Evolutionary conservation across 2,888 invertebrate species (phyloP).

Genomic region (Pristionchus mayeri): DNA sequence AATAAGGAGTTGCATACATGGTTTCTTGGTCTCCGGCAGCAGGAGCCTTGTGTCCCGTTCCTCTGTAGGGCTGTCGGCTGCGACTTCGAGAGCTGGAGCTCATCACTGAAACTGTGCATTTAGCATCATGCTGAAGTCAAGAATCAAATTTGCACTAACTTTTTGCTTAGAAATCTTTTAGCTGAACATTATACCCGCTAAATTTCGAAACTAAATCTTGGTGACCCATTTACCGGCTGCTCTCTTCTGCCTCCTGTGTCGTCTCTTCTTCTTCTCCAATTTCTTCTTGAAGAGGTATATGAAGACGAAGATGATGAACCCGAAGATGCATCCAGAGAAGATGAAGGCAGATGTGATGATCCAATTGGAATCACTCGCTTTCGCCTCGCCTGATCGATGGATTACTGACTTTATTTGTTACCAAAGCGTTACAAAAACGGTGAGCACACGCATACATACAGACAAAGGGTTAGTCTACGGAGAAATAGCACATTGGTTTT

Average conservation of each 20-base stretch:
- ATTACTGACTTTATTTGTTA: not conserved
- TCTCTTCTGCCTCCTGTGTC: slow-evolving; percentile 53
- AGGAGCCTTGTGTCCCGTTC: slow-evolving; percentile 1
- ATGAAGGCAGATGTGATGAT: slow-evolving; percentile 70
- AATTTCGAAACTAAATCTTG: no score
- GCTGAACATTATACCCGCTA: no score
- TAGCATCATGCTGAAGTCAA: no score
- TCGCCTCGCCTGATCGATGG: slow-evolving; percentile 62
- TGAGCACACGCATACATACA: no score
- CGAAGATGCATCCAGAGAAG: slow-evolving; percentile 71
- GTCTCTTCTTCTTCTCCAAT: slow-evolving; percentile 68
- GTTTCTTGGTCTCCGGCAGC: not conserved
- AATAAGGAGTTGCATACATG: not conserved
- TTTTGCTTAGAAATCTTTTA: no score
- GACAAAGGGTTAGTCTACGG: no score
- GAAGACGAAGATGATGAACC: slow-evolving; percentile 71
- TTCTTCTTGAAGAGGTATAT: slow-evolving; percentile 73
- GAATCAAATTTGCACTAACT: no score
- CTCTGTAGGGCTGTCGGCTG: slow-evolving; percentile 58
- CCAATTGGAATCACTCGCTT: slow-evolving; percentile 66
- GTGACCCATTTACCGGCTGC: not conserved
- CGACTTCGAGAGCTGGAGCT: slow-evolving; percentile 43
- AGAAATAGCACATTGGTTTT: no score
- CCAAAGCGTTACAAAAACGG: not conserved
- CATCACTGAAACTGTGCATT: slow-evolving; percentile 49